These are phyloP conservation scores for Anguilla megastoma DNA, from an alignment of 2,797 vertebrate genomes.

Conservation along the genomic window DNA sequence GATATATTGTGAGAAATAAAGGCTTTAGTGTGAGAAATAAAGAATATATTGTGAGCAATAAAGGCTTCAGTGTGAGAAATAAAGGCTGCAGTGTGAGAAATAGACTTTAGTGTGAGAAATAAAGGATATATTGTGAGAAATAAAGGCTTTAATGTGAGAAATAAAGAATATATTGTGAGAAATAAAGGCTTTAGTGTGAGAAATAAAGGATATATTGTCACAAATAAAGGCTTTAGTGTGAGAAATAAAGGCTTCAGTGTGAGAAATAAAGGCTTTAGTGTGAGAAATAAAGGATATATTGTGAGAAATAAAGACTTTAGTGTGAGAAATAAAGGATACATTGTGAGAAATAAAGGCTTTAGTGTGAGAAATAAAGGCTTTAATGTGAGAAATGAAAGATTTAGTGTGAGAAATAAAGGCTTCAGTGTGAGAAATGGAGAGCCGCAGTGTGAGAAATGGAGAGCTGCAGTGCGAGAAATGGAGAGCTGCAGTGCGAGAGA, in stretches of 20 bases:
- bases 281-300: too few relatives aligned
- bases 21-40: background rate
- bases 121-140: background rate
- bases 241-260: too few relatives aligned
- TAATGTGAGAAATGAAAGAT: background rate
- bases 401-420: background rate
- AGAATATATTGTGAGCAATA: background rate
- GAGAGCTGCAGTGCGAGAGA: background rate
- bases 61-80: background rate
- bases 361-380: background rate
- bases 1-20: too few relatives aligned
- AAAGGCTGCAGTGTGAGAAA: background rate
- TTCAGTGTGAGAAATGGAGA: background rate
- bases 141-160: too few relatives aligned
- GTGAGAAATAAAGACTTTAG: background rate
- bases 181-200: background rate
- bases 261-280: too few relatives aligned
- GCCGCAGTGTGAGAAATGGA: background rate
- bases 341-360: too few relatives aligned
- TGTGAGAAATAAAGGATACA: background rate
- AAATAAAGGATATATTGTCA: too few relatives aligned
- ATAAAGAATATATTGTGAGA: too few relatives aligned
- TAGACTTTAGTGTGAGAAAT: background rate
- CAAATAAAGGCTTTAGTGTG: too few relatives aligned
- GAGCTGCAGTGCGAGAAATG: background rate